phyloP scores from a whole-genome alignment of 2,888 invertebrate genomes.

The Brachylomia viminalis region DNA sequence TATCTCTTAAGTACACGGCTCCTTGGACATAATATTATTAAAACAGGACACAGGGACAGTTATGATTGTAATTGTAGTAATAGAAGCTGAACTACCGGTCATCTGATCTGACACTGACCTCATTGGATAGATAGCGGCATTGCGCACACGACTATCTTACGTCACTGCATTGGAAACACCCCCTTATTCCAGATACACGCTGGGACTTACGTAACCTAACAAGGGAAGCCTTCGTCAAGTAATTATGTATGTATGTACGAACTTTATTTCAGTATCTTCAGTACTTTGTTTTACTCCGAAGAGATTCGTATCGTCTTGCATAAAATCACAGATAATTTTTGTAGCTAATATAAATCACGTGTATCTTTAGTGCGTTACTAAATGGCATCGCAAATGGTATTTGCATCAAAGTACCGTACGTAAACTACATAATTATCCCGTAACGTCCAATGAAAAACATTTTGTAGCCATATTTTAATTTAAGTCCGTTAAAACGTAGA shows the following conservation, averaged over 20 bases:
- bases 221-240: conserved; percentile 35
- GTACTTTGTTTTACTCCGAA: not conserved
- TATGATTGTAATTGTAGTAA: conserved; percentile 71
- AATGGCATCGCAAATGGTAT: not conserved
- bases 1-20: conserved; percentile 35
- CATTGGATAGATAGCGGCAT: conserved; percentile 80
- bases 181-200: conserved; percentile 54
- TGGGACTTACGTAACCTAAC: conserved; percentile 34
- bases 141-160: conserved; percentile 74
- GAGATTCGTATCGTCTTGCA: conserved; percentile 18
- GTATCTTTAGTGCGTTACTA: not conserved
- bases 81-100: conserved; percentile 76
- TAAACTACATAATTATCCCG: not conserved
- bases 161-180: conserved; percentile 67
- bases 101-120: conserved; percentile 85
- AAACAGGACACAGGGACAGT: conserved; percentile 60
- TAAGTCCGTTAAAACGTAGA: conserved; percentile 31
- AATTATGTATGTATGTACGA: not conserved
- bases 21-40: conserved; percentile 53
- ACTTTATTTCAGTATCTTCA: conserved; percentile 8
- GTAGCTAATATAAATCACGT: not conserved
- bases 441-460: not conserved
- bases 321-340: not conserved
- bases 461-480: conserved; percentile 15
- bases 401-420: not conserved